phyloP scores from a whole-genome alignment of 2,888 invertebrate species.

The Dryococelus australis region DNA sequence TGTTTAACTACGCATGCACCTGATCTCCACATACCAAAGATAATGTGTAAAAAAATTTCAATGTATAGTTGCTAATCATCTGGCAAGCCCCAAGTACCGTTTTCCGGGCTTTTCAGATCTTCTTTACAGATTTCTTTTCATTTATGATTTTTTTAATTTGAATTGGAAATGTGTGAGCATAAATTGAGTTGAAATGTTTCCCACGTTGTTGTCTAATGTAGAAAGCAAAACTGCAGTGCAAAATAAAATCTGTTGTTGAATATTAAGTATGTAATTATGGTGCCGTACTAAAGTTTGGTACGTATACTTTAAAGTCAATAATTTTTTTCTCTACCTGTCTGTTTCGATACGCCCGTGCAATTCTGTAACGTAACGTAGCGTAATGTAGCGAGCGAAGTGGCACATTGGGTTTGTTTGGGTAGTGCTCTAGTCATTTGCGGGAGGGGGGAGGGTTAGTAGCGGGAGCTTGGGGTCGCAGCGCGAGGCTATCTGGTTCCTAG shows the following conservation, averaged over 20 bases:
- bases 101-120: conserved; percentile 40
- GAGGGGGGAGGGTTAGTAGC: conserved; percentile 34
- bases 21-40: conserved; percentile 52
- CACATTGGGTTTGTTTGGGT: conserved; percentile 47
- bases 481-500: conserved; percentile 49
- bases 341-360: not conserved
- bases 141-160: conserved; percentile 43
- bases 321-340: not conserved
- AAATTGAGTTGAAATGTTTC: conserved; percentile 44
- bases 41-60: conserved; percentile 42
- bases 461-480: conserved; percentile 45
- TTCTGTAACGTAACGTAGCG: not conserved
- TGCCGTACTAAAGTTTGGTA: conserved; percentile 41
- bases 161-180: conserved; percentile 43
- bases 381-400: conserved; percentile 35
- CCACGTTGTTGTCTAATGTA: conserved; percentile 45
- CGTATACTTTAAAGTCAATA: conserved; percentile 28
- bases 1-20: conserved; percentile 47
- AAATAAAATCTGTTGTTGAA: conserved; percentile 40
- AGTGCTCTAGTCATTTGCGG: conserved; percentile 48
- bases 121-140: conserved; percentile 43
- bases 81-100: conserved; percentile 42
- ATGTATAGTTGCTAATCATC: conserved; percentile 44
- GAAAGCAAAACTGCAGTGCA: conserved; percentile 40
- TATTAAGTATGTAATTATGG: conserved; percentile 39